Conservation (phyloP, 2,113 vertebrate species). For the Crotalus helleri region DNA sequence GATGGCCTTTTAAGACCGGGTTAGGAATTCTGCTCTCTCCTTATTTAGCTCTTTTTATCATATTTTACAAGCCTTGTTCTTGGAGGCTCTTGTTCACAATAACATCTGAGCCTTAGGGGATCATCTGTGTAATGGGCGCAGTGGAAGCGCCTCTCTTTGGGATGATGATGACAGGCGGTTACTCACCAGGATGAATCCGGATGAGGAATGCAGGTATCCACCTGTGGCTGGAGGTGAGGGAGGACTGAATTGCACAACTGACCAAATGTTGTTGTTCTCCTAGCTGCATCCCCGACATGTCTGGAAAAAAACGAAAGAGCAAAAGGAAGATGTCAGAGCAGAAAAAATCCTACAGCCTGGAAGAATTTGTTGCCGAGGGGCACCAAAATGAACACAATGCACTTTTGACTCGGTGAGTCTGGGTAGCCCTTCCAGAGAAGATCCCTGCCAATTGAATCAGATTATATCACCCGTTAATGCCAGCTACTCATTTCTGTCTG, state of each 20-base stretch:
- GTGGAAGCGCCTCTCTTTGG: neutral
- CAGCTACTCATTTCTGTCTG: neutral
- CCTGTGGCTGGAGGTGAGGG: neutral
- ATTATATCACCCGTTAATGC: neutral
- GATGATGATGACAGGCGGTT: neutral
- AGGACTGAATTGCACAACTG: neutral
- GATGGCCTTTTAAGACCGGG: neutral
- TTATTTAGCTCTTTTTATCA: neutral
- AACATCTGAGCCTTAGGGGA: neutral
- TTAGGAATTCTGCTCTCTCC: neutral
- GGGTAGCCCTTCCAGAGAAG: neutral
- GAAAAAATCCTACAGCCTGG: conserved; percentile 75
- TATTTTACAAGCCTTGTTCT: neutral
- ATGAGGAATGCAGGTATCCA: neutral
- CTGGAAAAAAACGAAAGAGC: conserved; percentile 62
- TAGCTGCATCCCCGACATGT: neutral
- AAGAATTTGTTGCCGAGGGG: conserved; percentile 48
- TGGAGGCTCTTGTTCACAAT: neutral
- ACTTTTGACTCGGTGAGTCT: conserved; percentile 38
- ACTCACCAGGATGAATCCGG: neutral
- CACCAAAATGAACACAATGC: accelerated
- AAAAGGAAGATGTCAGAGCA: conserved; percentile 51
- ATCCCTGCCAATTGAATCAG: neutral
- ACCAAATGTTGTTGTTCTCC: neutral
- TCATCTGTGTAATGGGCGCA: neutral